Conservation (phyloP, 2,797 vertebrate genomes). For the Coregonus suidteri region DNA sequence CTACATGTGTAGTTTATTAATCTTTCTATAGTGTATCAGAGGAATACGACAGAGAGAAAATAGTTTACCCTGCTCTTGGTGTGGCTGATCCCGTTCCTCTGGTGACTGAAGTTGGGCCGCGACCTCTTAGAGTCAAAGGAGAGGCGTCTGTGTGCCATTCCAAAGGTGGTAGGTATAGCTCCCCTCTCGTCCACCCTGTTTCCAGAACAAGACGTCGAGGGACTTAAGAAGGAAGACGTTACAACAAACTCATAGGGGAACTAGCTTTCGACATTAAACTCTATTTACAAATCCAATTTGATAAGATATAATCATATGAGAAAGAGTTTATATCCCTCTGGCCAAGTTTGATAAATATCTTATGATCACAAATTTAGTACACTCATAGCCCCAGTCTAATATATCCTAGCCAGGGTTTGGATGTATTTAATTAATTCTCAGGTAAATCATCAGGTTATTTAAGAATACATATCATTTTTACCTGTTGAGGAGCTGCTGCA, state of each 20-base stretch:
- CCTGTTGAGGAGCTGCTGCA: slow-evolving; percentile 87
- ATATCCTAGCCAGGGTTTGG: no score
- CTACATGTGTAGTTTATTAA: no score
- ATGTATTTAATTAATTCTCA: background rate
- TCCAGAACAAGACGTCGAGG: slow-evolving; percentile 15
- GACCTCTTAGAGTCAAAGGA: slow-evolving; percentile 65
- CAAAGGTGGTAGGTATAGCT: slow-evolving; percentile 54
- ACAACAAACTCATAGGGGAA: background rate
- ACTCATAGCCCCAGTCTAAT: no score
- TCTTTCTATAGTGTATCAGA: no score
- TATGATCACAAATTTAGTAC: no score
- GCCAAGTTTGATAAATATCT: background rate
- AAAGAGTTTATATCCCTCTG: background rate
- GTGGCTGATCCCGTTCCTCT: slow-evolving; percentile 78
- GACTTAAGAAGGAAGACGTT: slow-evolving; percentile 19
- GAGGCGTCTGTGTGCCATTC: slow-evolving; percentile 68
- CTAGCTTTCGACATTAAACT: no score
- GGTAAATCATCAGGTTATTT: background rate
- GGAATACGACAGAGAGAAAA: background rate
- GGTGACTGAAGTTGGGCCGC: slow-evolving; percentile 63
- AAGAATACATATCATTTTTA: slow-evolving; percentile 45
- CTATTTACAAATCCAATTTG: background rate
- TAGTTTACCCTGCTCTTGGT: slow-evolving; percentile 65
- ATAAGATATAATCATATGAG: background rate
- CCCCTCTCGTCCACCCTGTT: slow-evolving; percentile 84